Evolutionary conservation across 2,797 vertebrate genomes (phyloP).

Genomic region (Pygocentrus nattereri): DNA sequence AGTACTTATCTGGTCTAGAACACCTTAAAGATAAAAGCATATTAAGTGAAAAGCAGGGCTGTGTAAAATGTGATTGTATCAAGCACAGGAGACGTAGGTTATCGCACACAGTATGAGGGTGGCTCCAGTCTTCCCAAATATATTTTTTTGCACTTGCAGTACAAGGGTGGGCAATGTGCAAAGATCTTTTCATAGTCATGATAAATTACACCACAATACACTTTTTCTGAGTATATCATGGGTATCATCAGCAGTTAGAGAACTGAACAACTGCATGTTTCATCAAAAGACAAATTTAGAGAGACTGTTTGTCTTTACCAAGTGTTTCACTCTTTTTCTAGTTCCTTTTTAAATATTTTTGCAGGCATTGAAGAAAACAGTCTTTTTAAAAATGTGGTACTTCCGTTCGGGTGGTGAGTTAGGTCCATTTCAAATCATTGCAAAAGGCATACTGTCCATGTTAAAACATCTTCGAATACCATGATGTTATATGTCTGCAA

Average conservation of each 20-base stretch:
- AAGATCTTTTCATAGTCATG: neutral
- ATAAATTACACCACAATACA: neutral
- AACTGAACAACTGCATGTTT: neutral
- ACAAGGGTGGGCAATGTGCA: neutral
- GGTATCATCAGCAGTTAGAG: neutral
- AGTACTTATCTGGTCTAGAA: conserved; percentile 16
- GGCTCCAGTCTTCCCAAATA: conserved; percentile 27
- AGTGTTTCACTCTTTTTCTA: neutral
- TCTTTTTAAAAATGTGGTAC: too few relatives aligned
- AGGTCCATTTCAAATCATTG: too few relatives aligned
- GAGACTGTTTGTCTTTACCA: neutral
- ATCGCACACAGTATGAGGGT: conserved; percentile 18
- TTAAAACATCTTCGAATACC: too few relatives aligned
- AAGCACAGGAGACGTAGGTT: neutral
- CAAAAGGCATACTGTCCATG: too few relatives aligned
- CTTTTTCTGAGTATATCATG: neutral
- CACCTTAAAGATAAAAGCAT: conserved; percentile 15
- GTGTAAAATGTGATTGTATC: conserved; percentile 4
- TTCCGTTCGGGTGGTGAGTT: too few relatives aligned
- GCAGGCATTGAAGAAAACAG: neutral
- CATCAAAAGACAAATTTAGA: neutral
- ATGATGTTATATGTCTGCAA: neutral
- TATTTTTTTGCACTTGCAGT: neutral
- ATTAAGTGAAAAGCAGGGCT: neutral
- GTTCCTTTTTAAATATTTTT: neutral